Percentiles rank a stretch among this genome's conserved stretches.
Conservation (phyloP, 2,113 vertebrate species). For the Megaleporinus macrocephalus region DNA sequence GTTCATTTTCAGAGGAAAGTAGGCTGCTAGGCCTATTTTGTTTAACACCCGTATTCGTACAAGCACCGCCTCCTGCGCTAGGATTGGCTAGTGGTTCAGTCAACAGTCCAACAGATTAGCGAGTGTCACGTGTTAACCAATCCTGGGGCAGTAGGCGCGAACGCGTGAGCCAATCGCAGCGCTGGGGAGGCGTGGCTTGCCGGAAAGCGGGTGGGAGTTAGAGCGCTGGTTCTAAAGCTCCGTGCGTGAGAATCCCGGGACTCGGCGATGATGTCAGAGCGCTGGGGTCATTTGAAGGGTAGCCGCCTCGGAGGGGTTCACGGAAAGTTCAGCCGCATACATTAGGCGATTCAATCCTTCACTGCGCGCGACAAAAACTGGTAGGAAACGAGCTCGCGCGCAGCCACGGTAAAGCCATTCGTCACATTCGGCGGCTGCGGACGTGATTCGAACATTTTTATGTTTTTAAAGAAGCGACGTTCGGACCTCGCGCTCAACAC, state of each 20-base stretch:
- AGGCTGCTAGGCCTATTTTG: not conserved
- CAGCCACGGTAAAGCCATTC: constrained; percentile 87
- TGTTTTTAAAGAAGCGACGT: not conserved
- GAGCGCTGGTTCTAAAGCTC: constrained; percentile 79
- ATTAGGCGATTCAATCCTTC: constrained; percentile 99
- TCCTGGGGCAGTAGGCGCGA: not conserved
- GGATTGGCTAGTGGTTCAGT: not conserved
- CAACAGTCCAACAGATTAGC: not conserved
- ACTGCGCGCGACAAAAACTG: constrained; percentile 91
- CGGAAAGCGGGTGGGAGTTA: constrained; percentile 48
- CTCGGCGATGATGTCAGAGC: constrained; percentile 96
- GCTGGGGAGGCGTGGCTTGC: constrained; percentile 23
- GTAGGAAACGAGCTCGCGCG: constrained; percentile 91
- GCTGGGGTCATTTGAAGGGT: constrained; percentile 99
- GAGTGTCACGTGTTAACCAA: not conserved
- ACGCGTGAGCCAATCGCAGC: not conserved
- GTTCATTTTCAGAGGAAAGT: not conserved
- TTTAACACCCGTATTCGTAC: not conserved
- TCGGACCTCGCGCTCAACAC: too few relatives aligned
- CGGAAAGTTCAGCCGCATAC: constrained; percentile 98
- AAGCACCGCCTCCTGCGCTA: not conserved
- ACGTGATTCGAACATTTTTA: constrained; percentile 63
- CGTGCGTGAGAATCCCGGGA: constrained; percentile 88
- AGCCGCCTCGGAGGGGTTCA: constrained; percentile 99
- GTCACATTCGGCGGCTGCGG: constrained; percentile 76